Evolutionary conservation across 1,140 invertebrate species (phyloP), one percentile per base, ranked within the genome.

Genomic region (Diprion similis): DNA sequence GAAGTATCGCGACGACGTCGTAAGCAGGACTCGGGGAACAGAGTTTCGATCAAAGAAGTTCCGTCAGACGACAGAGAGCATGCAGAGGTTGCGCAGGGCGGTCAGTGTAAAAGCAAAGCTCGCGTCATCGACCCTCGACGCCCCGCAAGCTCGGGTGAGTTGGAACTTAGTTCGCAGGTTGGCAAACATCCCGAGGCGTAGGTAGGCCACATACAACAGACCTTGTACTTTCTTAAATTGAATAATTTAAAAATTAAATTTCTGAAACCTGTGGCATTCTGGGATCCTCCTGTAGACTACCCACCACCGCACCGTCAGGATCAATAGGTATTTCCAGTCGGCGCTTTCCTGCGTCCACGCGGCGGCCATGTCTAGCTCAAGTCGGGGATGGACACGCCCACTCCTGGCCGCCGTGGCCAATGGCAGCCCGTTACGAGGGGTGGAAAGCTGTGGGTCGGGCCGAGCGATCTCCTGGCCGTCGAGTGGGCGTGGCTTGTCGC

Each of bases 271-370:
- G 80, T 81, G 78, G 80, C 79, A 81, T 81, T 81, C 78, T 79
- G 75, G 79, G 78, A 81, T 80, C 80, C 80, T 81, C 79, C 80
- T 77, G 80, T 78, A 81, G 80, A 80, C 78, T 78, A 73, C 37
- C 76, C 70, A 66, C 74, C 67, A 19, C n/a, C 73, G 48, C 70
- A 66, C 74, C 67, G 46, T n/a, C 73, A 66, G 66, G 13, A 37
- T 37, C 67, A 47, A 73, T 71, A 74, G 37, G 18, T 67, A 47
- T 71, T 47, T 76, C 68, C 65, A 64, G 76, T 68, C 65, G 68
- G 78, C 75, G 73, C 76, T 64, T 73, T 69, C 70, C 77, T 79
- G 82, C 83, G 85, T 59, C 84, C 85, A 86, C 85, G 83, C 85
- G 80, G 81, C 82, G 78, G 83, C 79, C 82, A 84, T 85, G 78